Base-by-base conservation (phyloP, 2,888 invertebrate genomes). In the Abrostola triplasia region DNA sequence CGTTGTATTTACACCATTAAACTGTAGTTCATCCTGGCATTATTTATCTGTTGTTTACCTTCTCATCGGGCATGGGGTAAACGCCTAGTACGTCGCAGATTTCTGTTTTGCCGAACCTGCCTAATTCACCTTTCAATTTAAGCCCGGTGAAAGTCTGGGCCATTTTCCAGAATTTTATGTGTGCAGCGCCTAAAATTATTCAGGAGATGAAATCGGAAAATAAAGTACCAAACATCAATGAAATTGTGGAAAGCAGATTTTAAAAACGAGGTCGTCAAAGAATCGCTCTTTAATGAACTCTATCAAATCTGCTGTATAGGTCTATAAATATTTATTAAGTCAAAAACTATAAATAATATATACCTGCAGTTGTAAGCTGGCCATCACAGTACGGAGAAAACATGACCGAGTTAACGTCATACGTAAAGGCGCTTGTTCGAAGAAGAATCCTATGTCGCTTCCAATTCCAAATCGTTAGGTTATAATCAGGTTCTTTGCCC, bases 151-250 rank as follows among this genome's bases (percentile, higher is more conserved):
- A 99, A 0, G 99, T 98, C 71, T 95, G 88, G 0, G 97, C 97
- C 97, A 98, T 98, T 95, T 98, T 98, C 98, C 98, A 99, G 90
- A 98, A 98, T 88, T 98, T 98, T 37, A 97, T 96, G 82, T 98
- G 98, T 13, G 96, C 96, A 1, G 96, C 89, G 9, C 97, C 97
- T 96, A 41, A 52, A 76, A 68, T 0, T n/a, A 41, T 44, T 48
- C 1, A 9, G 8, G 5, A 37, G 38, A 13, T 51, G 4, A 12
- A 9, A 40, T 9, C 9, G 5, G 1, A 36, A 36, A 40, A 44
- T 13, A 44, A 9, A 40, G 40, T n/a, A n/a, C 9, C 0, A 8
- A 57, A 42, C 24, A 40, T 5, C n/a, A n/a, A n/a, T n/a, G n/a
- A n/a, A n/a, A n/a, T 40, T 7, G 40, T 9, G 9, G 7, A 5